phyloP scores from a whole-genome alignment of 2,113 vertebrate species.

The Jaculus jaculus region DNA sequence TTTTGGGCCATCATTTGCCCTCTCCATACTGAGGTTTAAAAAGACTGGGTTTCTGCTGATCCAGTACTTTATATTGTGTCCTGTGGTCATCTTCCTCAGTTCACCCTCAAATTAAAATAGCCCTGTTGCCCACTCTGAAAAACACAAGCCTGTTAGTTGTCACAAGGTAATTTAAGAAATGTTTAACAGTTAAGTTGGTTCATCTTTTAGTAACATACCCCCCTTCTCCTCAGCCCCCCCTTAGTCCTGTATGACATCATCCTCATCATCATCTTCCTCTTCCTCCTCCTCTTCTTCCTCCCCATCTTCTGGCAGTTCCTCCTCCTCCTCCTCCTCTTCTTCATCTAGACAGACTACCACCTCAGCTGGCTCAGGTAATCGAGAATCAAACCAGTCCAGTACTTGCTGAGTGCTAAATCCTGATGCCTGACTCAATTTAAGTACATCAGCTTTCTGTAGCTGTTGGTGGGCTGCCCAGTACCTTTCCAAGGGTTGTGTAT shows the following conservation, averaged over 20 bases:
- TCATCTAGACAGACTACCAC: slow-evolving; percentile 84
- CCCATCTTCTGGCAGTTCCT: slow-evolving; percentile 74
- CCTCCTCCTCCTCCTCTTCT: slow-evolving; percentile 78
- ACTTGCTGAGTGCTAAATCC: slow-evolving; percentile 91
- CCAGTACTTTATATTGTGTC: not conserved
- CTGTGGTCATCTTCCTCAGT: slow-evolving; percentile 13
- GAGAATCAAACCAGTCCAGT: slow-evolving; percentile 90
- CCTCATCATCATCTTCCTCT: slow-evolving; percentile 30
- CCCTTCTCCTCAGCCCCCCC: not conserved
- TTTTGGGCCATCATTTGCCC: not conserved
- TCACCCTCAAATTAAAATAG: slow-evolving; percentile 11
- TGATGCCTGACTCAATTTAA: slow-evolving; percentile 84
- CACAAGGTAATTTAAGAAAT: slow-evolving; percentile 65
- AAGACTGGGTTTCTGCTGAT: slow-evolving; percentile 32
- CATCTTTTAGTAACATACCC: slow-evolving; percentile 67
- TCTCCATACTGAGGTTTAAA: not conserved
- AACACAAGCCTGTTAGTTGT: slow-evolving; percentile 69
- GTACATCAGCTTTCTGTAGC: slow-evolving; percentile 85
- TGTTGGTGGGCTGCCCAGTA: slow-evolving; percentile 75
- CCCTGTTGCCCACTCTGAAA: slow-evolving; percentile 12
- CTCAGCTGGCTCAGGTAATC: slow-evolving; percentile 82
- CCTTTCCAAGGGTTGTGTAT: slow-evolving; percentile 75
- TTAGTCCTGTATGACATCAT: slow-evolving; percentile 77
- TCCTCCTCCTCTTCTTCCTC: slow-evolving; percentile 77
- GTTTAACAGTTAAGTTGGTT: slow-evolving; percentile 71